Evolutionary conservation across 2,113 vertebrate genomes (phyloP).

Genomic region (Ailuropoda melanoleuca): DNA sequence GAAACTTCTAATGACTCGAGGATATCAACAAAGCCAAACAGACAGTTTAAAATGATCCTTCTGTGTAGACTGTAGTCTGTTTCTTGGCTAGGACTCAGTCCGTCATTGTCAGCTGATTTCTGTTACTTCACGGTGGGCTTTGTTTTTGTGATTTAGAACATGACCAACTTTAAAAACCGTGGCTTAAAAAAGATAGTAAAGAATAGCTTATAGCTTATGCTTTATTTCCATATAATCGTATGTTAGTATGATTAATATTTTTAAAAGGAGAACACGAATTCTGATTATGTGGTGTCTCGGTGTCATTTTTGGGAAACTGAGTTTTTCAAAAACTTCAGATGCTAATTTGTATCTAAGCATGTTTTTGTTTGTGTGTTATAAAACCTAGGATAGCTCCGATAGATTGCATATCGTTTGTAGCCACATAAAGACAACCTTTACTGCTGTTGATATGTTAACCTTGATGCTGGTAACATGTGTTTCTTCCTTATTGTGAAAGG

Average conservation of each 20-base stretch:
- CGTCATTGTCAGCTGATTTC: background rate
- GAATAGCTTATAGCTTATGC: background rate
- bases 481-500: conserved; percentile 77
- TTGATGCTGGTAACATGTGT: conserved; percentile 74
- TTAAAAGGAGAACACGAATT: background rate
- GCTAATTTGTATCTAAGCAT: background rate
- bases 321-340: background rate
- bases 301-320: background rate
- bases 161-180: background rate
- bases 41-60: background rate
- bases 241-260: background rate
- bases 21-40: background rate
- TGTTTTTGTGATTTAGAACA: background rate
- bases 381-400: background rate
- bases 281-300: background rate
- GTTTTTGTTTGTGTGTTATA: background rate
- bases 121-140: background rate
- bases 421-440: conserved; percentile 22
- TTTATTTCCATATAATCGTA: background rate
- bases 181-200: background rate
- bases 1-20: background rate
- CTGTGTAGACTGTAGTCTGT: background rate
- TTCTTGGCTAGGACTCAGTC: background rate
- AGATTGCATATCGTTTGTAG: background rate
- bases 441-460: conserved; percentile 54